Conservation (phyloP, 2,797 vertebrate species). For the Diceros bicornis region DNA sequence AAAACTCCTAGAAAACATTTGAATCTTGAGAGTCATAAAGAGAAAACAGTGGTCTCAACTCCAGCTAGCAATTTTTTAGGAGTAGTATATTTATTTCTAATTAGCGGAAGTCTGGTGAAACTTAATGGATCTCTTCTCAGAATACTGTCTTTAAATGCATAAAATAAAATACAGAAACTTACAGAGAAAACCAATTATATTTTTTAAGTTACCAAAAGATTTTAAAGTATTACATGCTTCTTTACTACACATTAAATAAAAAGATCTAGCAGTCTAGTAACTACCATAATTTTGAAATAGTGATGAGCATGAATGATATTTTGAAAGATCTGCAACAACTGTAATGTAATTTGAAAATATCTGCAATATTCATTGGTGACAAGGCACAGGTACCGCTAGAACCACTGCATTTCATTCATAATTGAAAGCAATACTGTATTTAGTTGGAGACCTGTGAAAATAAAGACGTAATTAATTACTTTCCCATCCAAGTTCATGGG, state of each 20-base stretch:
- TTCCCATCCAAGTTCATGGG: not conserved
- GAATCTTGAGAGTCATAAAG: not conserved
- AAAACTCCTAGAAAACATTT: slow-evolving; percentile 8
- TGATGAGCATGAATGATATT: not conserved
- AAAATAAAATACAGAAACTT: not conserved
- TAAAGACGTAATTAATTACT: not conserved
- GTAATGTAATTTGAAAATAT: not conserved
- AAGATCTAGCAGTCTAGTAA: not conserved
- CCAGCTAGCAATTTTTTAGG: not conserved
- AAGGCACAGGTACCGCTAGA: not conserved
- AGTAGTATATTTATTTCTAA: not conserved
- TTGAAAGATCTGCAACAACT: not conserved
- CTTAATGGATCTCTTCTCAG: not conserved
- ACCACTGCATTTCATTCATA: not conserved
- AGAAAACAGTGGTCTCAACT: not conserved
- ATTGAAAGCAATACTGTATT: not conserved
- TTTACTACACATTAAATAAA: not conserved
- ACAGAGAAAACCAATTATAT: not conserved
- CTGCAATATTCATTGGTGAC: not conserved
- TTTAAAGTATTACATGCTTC: not conserved
- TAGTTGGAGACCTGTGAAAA: slow-evolving; percentile 11
- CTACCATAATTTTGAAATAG: not conserved
- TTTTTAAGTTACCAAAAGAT: not conserved
- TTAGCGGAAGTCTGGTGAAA: not conserved
- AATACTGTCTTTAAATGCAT: not conserved